Percentiles rank a stretch among this genome's conserved stretches.
These are phyloP conservation scores for Neostethus bicornis DNA, from an alignment of 2,797 vertebrate genomes.

Conservation along the genomic window DNA sequence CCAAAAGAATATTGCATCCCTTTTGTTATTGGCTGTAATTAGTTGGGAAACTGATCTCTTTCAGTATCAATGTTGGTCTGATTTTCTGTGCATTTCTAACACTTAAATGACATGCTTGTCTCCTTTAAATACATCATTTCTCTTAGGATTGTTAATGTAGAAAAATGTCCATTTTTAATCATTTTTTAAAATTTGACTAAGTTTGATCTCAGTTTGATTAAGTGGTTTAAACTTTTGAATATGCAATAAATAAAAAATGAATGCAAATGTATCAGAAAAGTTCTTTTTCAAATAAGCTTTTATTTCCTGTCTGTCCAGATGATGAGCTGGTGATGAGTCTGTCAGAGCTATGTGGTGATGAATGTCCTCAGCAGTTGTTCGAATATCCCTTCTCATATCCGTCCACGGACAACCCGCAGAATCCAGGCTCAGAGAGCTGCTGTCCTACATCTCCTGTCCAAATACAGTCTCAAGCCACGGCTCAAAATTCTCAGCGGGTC, in stretches of 20 bases:
- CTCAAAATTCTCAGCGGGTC: slow-evolving; percentile 44
- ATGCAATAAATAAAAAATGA: background rate
- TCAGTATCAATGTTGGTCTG: background rate
- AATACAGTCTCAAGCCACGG: slow-evolving; percentile 51
- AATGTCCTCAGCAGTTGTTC: slow-evolving; percentile 62
- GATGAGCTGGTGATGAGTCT: slow-evolving; percentile 62
- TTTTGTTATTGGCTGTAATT: background rate
- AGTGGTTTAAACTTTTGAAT: background rate
- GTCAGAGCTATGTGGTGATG: slow-evolving; percentile 53
- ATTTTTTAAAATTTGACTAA: background rate
- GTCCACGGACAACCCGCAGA: slow-evolving; percentile 52
- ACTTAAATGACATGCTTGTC: no score
- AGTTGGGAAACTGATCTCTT: background rate
- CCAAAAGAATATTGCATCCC: background rate
- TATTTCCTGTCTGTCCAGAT: slow-evolving; percentile 46
- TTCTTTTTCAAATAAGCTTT: background rate
- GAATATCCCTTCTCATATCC: slow-evolving; percentile 59
- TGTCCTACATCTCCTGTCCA: slow-evolving; percentile 38
- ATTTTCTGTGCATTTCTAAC: background rate
- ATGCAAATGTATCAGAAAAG: background rate
- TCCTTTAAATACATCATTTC: no score
- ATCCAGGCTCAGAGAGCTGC: slow-evolving; percentile 39
- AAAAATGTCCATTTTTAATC: background rate
- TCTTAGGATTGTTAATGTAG: no score
- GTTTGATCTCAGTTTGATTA: background rate